Evolutionary conservation across 2,113 vertebrate species (phyloP).

Genomic region (Tiliqua scincoides): DNA sequence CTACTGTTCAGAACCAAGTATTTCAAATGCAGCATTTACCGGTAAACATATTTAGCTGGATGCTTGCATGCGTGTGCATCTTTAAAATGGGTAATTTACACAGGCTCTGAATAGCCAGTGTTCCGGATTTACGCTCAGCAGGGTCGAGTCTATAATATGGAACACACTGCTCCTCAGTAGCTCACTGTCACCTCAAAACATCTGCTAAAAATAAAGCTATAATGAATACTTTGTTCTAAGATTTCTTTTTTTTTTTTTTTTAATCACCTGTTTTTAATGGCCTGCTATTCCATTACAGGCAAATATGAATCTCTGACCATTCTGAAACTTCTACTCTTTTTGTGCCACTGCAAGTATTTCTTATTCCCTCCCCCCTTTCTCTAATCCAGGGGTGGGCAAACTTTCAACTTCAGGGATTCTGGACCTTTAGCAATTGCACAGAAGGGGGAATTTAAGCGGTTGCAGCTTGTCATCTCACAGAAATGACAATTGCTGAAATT

Average conservation of each 20-base stretch:
- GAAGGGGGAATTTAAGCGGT: too few relatives aligned
- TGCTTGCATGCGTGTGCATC: not conserved
- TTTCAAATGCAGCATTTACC: slow-evolving; percentile 61
- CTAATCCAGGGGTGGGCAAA: too few relatives aligned
- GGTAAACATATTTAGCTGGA: slow-evolving; percentile 66
- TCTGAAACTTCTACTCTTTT: not conserved
- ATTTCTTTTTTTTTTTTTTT: slow-evolving; percentile 37
- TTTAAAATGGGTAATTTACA: slow-evolving; percentile 70
- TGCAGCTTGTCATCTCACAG: too few relatives aligned
- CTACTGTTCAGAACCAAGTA: slow-evolving; percentile 34
- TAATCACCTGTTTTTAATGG: slow-evolving; percentile 60
- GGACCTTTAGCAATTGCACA: too few relatives aligned
- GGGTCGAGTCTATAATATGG: slow-evolving; percentile 61
- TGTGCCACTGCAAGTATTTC: not conserved
- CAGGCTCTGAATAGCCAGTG: slow-evolving; percentile 62
- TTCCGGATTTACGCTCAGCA: slow-evolving; percentile 69
- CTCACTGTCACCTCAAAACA: slow-evolving; percentile 66
- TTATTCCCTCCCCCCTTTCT: not conserved
- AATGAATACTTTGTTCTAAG: slow-evolving; percentile 69
- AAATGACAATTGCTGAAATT: too few relatives aligned
- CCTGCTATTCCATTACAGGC: slow-evolving; percentile 53
- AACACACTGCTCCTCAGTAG: slow-evolving; percentile 60
- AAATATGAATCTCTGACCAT: slow-evolving; percentile 38
- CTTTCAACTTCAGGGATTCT: too few relatives aligned
- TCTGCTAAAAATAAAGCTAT: slow-evolving; percentile 71